Base-by-base conservation (phyloP, 2,113 vertebrate genomes). In the Ptychochromis oligacanthus region DNA sequence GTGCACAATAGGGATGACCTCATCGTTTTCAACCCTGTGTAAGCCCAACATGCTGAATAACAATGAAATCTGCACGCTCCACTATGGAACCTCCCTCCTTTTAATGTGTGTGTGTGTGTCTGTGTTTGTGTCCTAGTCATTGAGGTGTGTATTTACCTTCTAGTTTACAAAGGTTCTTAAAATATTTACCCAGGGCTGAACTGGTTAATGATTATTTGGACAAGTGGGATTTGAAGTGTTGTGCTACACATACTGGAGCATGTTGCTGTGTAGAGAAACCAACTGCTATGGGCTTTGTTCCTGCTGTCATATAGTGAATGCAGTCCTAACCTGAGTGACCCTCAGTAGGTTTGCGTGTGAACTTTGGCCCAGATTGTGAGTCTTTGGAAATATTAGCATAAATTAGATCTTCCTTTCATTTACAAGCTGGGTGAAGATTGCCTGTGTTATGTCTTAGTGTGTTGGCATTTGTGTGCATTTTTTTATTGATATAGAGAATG, bases 181-280 rank as follows among this genome's bases (percentile, higher is more conserved):
- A 93, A 94, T 92, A 92, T 93, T 92, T 90, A 93, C 87, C 12
- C 22, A 83, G 77, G 83, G 80, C 55, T 83, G 85, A 93, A 88
- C 89, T 61, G 82, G 92, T 95, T 95, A 95, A 94, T 93, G 79
- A 92, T 94, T 95, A 92, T 94, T 95, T 94, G 87, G 72, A 84
- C 77, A 87, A 72, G 79, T 52, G 20, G 22, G 56, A 67, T 85
- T 81, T 74, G 38, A 76, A 76, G 57, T 83, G 56, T 87, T 75
- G 9, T 58, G 57, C 46, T 87, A 58, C 55, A 38, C n/a, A 67
- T 61, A 84, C 17, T 43, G 22, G 34, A 22, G 40, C 31, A 43
- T 65, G 58, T 77, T 60, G 56, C 54, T 49, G 56, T 49, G 56
- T 70, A 70, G 72, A 74, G 77, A 49, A 77, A 65, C 38, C 54